Evolutionary conservation across 2,797 vertebrate species (phyloP), one percentile per base, ranked within the genome.

Genomic region (Phalanger gymnotis): DNA sequence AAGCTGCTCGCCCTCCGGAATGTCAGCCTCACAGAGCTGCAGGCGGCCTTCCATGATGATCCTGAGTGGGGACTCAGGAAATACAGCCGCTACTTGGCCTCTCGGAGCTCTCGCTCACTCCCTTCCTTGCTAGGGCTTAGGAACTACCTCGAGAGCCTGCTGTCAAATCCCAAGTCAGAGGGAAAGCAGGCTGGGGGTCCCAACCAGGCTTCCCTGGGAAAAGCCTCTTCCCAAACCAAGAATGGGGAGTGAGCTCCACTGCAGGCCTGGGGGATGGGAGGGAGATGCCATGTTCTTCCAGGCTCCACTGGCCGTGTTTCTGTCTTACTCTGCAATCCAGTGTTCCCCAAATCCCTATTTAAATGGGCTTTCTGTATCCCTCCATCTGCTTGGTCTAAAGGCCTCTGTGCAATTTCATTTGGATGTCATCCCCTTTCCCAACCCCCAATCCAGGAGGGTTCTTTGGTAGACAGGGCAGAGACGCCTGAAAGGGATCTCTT

Each of bases 1-100:
- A 98, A 94, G 73, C 92, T 96, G 40, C 96, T 98, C 95, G 98
- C 98, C 58, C 95, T 1, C 0, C 97, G 94, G 52, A 97, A 92
- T 0, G 97, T 98, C 47, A 94, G 96, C 94, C 96, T 98, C 40
- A 4, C 12, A 27, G 93, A 98, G 55, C 90, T 98, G 94, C 81
- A 98, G 94, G 73, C 92, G 0, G 40, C 4, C 0, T 47, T 98
- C 89, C 94, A 93, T 9, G 47, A 5, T 1, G 91, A 97, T 92
- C 92, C 92, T 0, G 93, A 94, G 58, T 3, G 19, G 9, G 98
- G 97, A 34, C 47, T 98, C 73, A 93, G 73, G 93, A 96, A 90
- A 56, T 98, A 97, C 10, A 53, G 92, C 30, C 30, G 2, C 22
- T 97, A 90, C 91, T 94, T 98, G 91, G 81, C 61, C 51, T 92